Base-by-base conservation (phyloP, 1,140 invertebrate species). In the Probaryconus sp. region DNA sequence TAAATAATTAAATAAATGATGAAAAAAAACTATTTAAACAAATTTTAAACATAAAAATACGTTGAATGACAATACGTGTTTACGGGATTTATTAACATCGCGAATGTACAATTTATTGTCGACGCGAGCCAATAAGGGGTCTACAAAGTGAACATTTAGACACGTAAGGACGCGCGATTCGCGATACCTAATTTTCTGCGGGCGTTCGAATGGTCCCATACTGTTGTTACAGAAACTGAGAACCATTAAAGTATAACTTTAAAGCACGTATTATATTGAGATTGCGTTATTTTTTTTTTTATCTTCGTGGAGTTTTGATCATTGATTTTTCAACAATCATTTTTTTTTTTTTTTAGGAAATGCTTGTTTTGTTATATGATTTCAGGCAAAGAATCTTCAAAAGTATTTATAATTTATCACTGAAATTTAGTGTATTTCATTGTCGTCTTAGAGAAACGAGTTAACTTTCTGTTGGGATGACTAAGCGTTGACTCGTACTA, bases 11-110 rank as follows among this genome's bases (percentile, higher is more conserved):
- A 38, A 55, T 33, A 71, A 45, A 56, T 47, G 60, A 61, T 50
- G 64, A 65, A 20, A 51, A 45, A 48, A 13, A 30, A 69, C 20
- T 63, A 26, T 21, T 35, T 9, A 17, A 45, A 35, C 3, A 24
- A 35, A 38, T 10, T 11, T 37, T 51, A 47, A 33, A 2, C 10
- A 63, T 50, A 80, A 77, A 82, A 83, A 85, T 85, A 86, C 79
- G 78, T 88, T 87, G 80, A 85, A 84, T 83, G 86, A 88, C 85
- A 87, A 88, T 87, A 88, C 82, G 81, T 83, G 85, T 85, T 71
- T 77, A 75, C 71, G 71, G 65, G 40, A 77, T 75, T 70, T 77
- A 74, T 68, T 75, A 78, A 69, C 67, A 61, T 77, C 75, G 61
- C 69, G 69, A 72, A 50, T 43, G 64, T 77, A 73, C 30, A 77